Percentiles rank a stretch among this genome's conserved stretches.
These are phyloP conservation scores for Oscheius sp. DNA, from an alignment of 2,888 invertebrate species.

Conservation along the genomic window DNA sequence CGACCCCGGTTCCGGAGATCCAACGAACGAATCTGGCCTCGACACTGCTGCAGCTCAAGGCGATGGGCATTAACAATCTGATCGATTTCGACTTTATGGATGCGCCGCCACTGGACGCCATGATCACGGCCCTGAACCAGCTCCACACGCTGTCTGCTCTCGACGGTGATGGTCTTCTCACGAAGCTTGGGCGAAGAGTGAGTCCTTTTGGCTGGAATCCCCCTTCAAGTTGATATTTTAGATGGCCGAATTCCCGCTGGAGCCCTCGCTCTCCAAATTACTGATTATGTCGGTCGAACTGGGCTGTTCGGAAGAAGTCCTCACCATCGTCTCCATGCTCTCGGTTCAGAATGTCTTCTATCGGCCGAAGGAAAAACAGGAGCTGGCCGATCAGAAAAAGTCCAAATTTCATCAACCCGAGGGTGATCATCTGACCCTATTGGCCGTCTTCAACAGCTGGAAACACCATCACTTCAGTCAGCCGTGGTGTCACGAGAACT, in stretches of 20 bases:
- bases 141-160: constrained; percentile 95
- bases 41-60: constrained; percentile 93
- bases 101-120: constrained; percentile 87
- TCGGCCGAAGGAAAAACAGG: constrained; percentile 87
- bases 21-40: constrained; percentile 97
- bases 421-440: constrained; percentile 94
- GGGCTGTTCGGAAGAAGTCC: constrained; percentile 95
- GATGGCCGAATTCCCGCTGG: constrained; percentile 99
- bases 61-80: constrained; percentile 99
- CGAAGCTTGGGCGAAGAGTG: constrained; percentile 79
- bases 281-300: constrained; percentile 98
- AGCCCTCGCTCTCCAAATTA: constrained; percentile 97
- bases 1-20: constrained; percentile 97
- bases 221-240: constrained; percentile 74
- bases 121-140: constrained; percentile 96
- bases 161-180: constrained; percentile 82
- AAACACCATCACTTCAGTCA: constrained; percentile 98
- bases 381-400: constrained; percentile 96
- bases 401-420: constrained; percentile 99
- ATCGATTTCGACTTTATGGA: constrained; percentile 99
- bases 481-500: constrained; percentile 99
- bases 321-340: constrained; percentile 98
- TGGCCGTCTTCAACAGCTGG: constrained; percentile 99
- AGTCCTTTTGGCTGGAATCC: constrained; percentile 28
- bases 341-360: constrained; percentile 99